A percentile compares a stretch with the other conserved stretches of the same genome.
phyloP scores from a whole-genome alignment of 2,888 invertebrate species.

The Arctia plantaginis region DNA sequence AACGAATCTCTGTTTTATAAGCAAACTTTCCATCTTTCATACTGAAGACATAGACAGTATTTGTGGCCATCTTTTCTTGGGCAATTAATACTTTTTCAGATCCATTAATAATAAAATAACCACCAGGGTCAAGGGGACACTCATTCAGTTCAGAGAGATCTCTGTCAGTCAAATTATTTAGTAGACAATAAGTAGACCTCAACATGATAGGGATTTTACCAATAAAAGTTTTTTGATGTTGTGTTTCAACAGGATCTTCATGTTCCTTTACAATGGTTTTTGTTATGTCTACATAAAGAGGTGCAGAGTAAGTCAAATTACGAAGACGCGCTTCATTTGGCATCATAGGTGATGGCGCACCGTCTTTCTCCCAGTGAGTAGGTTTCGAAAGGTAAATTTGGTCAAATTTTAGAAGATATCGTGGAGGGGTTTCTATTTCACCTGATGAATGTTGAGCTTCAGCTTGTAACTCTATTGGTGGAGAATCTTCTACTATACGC shows the following conservation, averaged over 20 bases:
- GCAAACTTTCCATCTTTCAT: constrained; percentile 99
- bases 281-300: constrained; percentile 99
- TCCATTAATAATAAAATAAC: constrained; percentile 99
- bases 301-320: constrained; percentile 99
- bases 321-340: constrained; percentile 99
- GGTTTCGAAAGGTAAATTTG: constrained; percentile 99
- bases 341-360: constrained; percentile 99
- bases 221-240: constrained; percentile 91
- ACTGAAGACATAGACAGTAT: constrained; percentile 99
- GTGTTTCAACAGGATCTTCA: constrained; percentile 94
- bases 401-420: constrained; percentile 98
- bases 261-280: constrained; percentile 97
- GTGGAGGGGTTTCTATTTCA: constrained; percentile 96
- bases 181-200: constrained; percentile 97
- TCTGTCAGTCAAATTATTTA: constrained; percentile 98
- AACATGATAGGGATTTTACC: constrained; percentile 99
- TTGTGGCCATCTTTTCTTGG: constrained; percentile 99
- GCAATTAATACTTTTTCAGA: constrained; percentile 99
- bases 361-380: constrained; percentile 99
- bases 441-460: constrained; percentile 99
- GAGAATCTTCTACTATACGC: constrained; percentile 99
- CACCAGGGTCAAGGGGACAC: constrained; percentile 99
- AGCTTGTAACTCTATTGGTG: constrained; percentile 98
- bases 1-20: constrained; percentile 98
- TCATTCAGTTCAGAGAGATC: constrained; percentile 99